phyloP scores from a whole-genome alignment of 2,113 vertebrate species.

The Coryphaenoides rupestris region DNA sequence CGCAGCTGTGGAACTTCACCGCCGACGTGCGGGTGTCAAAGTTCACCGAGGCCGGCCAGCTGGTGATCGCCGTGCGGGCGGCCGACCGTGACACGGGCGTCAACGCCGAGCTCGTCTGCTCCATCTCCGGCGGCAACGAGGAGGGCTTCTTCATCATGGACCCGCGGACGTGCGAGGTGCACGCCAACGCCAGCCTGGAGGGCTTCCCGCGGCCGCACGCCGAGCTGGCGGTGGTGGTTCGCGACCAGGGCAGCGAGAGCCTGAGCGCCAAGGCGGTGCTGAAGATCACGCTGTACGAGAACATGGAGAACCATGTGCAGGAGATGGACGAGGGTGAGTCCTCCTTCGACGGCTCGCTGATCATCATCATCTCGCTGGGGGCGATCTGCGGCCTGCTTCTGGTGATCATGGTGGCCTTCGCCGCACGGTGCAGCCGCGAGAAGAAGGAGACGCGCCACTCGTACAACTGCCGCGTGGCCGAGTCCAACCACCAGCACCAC shows the following conservation, averaged over 20 bases:
- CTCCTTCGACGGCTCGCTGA: conserved; percentile 81
- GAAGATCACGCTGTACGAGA: conserved; percentile 77
- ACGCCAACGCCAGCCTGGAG: conserved; percentile 84
- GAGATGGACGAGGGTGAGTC: conserved; percentile 63
- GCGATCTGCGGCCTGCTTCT: conserved; percentile 85
- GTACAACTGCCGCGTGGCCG: conserved; percentile 94
- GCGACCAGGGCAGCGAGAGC: conserved; percentile 87
- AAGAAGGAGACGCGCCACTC: conserved; percentile 90
- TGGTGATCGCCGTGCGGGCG: conserved; percentile 82
- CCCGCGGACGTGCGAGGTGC: conserved; percentile 86
- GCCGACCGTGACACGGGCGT: conserved; percentile 89
- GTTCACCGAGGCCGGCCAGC: conserved; percentile 79
- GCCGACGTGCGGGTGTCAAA: conserved; percentile 84
- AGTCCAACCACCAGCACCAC: conserved; percentile 92
- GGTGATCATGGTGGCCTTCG: conserved; percentile 92
- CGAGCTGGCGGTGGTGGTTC: conserved; percentile 81
- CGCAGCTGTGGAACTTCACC: conserved; percentile 83
- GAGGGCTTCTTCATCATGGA: conserved; percentile 86
- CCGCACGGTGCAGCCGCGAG: conserved; percentile 85
- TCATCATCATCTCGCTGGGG: conserved; percentile 88
- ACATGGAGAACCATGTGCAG: conserved; percentile 79
- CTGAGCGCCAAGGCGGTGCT: conserved; percentile 86
- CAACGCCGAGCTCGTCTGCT: conserved; percentile 91
- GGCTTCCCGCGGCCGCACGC: conserved; percentile 74
- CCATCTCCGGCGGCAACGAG: conserved; percentile 83